Conservation (phyloP, 2,797 vertebrate genomes). For the Parauchenoglanis punctatus region DNA sequence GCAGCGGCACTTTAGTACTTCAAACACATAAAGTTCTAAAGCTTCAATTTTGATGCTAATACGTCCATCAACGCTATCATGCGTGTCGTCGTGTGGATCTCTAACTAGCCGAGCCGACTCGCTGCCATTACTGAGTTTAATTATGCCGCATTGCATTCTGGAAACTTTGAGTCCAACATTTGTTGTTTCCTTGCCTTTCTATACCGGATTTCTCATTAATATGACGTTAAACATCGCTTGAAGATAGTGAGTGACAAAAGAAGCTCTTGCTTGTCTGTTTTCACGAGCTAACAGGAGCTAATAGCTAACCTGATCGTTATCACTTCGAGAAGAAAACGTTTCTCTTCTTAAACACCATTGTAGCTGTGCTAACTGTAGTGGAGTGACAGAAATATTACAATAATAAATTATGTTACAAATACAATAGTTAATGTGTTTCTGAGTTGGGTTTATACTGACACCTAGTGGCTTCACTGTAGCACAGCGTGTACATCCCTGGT, state of each 20-base stretch:
- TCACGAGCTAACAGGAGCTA: neutral
- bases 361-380: neutral
- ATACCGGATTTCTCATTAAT: neutral
- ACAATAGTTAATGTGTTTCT: neutral
- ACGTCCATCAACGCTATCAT: neutral
- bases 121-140: neutral
- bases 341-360: neutral
- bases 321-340: neutral
- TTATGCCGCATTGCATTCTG: neutral
- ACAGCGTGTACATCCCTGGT: neutral
- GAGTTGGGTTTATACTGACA: neutral
- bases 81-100: neutral
- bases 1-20: neutral
- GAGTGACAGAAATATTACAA: neutral
- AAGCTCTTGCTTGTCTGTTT: neutral
- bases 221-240: neutral
- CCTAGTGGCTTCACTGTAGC: neutral
- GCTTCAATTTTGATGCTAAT: neutral
- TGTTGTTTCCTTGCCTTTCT: neutral
- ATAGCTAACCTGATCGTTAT: neutral
- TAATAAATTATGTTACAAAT: neutral
- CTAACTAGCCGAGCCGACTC: neutral
- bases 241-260: neutral
- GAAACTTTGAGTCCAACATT: no score
- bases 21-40: neutral